Evolutionary conservation across 2,113 vertebrate genomes (phyloP).

Genomic region (Accipiter cooperii): DNA sequence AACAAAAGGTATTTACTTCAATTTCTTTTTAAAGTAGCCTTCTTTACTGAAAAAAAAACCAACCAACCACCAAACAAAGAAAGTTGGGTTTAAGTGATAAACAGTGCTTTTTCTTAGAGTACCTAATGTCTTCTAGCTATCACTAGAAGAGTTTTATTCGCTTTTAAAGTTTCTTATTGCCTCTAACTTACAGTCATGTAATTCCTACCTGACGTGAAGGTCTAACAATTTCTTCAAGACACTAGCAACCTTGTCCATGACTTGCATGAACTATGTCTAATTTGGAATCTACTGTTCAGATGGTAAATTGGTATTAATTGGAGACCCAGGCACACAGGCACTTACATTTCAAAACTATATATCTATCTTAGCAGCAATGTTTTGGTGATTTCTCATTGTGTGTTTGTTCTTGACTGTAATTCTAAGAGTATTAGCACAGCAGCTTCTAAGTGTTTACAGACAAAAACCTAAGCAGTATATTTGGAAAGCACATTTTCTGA

Average conservation of each 20-base stretch:
- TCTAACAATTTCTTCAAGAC: not conserved
- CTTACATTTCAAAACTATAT: not conserved
- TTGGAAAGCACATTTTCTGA: not conserved
- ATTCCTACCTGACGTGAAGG: not conserved
- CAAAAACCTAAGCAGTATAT: not conserved
- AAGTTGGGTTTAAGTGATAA: not conserved
- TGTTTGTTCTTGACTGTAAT: not conserved
- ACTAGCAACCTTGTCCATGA: not conserved
- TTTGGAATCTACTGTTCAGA: not conserved
- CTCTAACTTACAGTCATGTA: not conserved
- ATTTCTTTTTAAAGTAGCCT: not conserved
- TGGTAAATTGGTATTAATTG: not conserved
- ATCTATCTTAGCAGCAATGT: not conserved
- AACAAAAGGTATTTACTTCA: not conserved
- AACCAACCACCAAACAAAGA: not conserved
- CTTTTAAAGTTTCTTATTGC: not conserved
- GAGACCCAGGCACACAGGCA: not conserved
- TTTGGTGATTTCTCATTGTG: not conserved
- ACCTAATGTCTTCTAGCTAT: not conserved
- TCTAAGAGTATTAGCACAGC: not conserved
- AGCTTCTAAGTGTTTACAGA: not conserved
- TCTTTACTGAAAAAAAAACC: not conserved
- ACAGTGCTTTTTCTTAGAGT: not conserved
- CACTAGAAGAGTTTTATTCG: not conserved
- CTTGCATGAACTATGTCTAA: not conserved